Base-by-base conservation (phyloP, 1,140 invertebrate genomes). In the Hypothenemus hampei region DNA sequence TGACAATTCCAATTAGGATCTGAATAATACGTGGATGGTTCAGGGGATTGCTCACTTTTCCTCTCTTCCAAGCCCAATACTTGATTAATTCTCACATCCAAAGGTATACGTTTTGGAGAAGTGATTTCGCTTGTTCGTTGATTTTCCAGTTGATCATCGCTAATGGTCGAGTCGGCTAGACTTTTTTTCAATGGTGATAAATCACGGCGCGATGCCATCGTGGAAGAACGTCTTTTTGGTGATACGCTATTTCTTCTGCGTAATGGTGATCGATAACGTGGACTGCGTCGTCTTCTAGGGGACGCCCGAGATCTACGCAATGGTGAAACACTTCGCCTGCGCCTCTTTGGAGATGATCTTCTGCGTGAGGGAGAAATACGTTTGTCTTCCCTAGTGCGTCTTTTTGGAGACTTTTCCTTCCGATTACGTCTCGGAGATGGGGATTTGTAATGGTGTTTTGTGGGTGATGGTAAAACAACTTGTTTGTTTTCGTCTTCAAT, bases 151-250 rank as follows among this genome's bases (percentile, higher is more conserved):
- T 73, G 72, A 15, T 75, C 72, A 58, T 77, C 75, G 58, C 73
- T 75, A 18, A 76, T 77, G 3, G 75, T 76, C 5, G 74, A 75
- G 62, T 76, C 75, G 5, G 75, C 73, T 11, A 76, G 65, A 45
- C 72, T 74, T 1, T 67, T 60, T 50, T 73, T 72, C 11, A 68
- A 54, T 4, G 69, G 68, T 18, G 68, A 69, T 31, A 60, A 23
- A 31, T 19, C 20, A 20, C 23, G 10, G 6, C 20, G 33, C 7
- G 19, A 4, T 20, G 48, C 44, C 8, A 45, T 41, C 35, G 46
- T 55, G 4, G 20, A 16, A 4, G 11, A 16, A 22, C 23, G 21
- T 11, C 40, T 21, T 46, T 46, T 46, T 31, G 44, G 29, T 11
- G 37, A 35, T 4, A 15, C 16, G 15, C 39, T 47, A 11, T 24